Evolutionary conservation across 2,113 vertebrate species (phyloP).

Genomic region (Eulacestoma nigropectus): DNA sequence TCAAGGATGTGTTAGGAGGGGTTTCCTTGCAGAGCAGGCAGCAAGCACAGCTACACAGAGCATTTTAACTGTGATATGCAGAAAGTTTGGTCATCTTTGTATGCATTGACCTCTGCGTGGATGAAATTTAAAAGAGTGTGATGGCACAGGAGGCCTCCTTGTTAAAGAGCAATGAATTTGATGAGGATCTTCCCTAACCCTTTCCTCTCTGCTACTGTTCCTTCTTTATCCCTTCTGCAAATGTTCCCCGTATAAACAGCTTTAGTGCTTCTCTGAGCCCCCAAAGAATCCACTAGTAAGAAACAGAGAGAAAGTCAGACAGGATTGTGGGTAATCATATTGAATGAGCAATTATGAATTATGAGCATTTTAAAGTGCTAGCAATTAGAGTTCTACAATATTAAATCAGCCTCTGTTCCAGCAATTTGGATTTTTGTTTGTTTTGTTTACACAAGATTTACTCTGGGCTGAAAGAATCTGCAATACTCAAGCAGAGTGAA

Average conservation of each 20-base stretch:
- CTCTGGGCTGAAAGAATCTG: neutral
- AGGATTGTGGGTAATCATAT: neutral
- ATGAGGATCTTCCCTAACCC: neutral
- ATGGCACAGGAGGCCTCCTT: neutral
- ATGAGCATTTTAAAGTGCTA: neutral
- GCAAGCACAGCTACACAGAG: rapidly evolving
- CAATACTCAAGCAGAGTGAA: neutral
- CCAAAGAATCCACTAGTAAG: neutral
- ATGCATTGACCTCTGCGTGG: neutral
- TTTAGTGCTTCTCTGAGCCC: neutral
- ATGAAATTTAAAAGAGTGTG: neutral
- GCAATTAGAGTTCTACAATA: neutral
- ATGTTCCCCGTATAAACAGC: neutral
- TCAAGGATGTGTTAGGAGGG: neutral
- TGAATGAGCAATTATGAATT: neutral
- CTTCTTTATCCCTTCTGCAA: neutral
- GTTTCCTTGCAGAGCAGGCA: neutral
- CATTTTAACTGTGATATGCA: neutral
- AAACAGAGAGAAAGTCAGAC: neutral
- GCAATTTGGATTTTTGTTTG: neutral
- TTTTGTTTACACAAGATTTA: neutral
- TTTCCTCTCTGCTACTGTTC: neutral
- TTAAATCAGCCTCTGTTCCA: neutral
- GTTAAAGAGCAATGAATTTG: neutral
- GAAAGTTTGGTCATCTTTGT: neutral